Evolutionary conservation across 2,888 invertebrate genomes (phyloP).

Genomic region (Scaeva pyrastri): DNA sequence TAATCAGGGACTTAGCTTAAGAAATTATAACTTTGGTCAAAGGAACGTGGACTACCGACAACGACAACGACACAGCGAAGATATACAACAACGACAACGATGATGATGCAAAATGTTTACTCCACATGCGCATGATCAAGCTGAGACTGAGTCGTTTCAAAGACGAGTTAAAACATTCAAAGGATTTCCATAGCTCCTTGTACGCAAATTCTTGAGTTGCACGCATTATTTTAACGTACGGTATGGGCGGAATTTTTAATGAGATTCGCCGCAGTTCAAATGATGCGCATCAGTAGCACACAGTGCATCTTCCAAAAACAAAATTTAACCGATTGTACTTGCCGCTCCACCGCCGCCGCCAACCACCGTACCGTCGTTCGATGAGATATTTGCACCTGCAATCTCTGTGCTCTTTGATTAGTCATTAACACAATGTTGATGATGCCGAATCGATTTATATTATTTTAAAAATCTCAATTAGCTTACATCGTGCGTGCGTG

Average conservation of each 20-base stretch:
- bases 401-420: constrained; percentile 49
- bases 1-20: constrained; percentile 57
- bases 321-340: constrained; percentile 51
- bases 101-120: constrained; percentile 17
- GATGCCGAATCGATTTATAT: not conserved
- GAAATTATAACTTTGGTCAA: constrained; percentile 71
- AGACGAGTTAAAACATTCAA: constrained; percentile 62
- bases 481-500: not conserved
- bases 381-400: constrained; percentile 69
- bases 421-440: constrained; percentile 59
- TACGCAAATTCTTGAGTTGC: constrained; percentile 76
- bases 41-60: constrained; percentile 37
- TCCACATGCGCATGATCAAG: not conserved
- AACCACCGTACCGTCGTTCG: too few species aligned
- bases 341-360: constrained; percentile 51
- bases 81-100: not conserved
- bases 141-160: not conserved
- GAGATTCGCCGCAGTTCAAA: constrained; percentile 64
- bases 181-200: constrained; percentile 73
- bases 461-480: constrained; percentile 18
- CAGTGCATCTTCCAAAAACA: not conserved
- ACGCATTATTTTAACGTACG: constrained; percentile 75
- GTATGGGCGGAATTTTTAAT: constrained; percentile 75
- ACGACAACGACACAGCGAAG: not conserved
- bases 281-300: constrained; percentile 50